These are phyloP conservation scores for Hypotaenidia okinawae DNA, from an alignment of 2,797 vertebrate genomes.

Conservation along the genomic window DNA sequence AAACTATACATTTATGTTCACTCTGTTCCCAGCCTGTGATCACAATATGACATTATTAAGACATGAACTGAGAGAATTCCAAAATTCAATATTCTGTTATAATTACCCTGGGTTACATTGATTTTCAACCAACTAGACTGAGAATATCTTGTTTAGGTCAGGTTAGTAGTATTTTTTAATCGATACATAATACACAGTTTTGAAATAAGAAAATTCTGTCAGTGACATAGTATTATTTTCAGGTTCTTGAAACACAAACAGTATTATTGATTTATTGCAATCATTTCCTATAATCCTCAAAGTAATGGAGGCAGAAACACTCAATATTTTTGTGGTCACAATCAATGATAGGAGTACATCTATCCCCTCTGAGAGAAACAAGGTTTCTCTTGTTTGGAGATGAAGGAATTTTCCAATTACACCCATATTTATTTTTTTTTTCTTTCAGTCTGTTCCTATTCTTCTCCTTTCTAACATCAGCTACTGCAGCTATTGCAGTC, in stretches of 20 bases:
- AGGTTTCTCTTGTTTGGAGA: background rate
- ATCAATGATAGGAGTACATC: background rate
- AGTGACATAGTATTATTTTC: background rate
- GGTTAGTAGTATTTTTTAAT: background rate
- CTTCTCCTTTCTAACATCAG: background rate
- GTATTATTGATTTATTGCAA: background rate
- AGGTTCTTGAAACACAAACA: background rate
- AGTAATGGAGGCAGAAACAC: background rate
- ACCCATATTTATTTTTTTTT: background rate
- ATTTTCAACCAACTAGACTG: background rate
- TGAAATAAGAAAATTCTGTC: background rate
- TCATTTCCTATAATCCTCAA: background rate
- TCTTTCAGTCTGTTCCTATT: background rate
- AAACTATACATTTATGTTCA: background rate
- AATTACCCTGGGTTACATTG: background rate
- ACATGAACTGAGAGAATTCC: background rate
- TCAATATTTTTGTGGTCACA: conserved; percentile 7
- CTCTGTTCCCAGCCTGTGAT: background rate
- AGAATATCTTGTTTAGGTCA: background rate
- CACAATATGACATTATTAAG: background rate
- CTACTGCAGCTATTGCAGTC: background rate
- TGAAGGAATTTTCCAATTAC: background rate
- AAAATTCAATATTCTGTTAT: background rate
- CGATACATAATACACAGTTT: background rate
- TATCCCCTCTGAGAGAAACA: background rate